phyloP scores from a whole-genome alignment of 2,113 vertebrate species.

The Podarcis muralis region DNA sequence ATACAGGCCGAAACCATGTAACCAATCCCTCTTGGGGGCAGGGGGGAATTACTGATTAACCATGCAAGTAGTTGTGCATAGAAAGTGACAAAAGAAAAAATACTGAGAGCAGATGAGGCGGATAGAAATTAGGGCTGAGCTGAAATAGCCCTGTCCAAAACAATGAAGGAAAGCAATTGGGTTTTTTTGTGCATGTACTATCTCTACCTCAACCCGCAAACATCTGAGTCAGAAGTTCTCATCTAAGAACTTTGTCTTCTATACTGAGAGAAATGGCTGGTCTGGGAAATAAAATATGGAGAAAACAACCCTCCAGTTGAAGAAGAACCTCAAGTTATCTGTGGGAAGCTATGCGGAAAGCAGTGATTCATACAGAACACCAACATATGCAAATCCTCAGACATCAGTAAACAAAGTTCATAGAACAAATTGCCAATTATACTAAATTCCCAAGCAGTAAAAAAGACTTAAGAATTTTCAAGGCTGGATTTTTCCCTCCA shows the following conservation, averaged over 20 bases:
- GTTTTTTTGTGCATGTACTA: not conserved
- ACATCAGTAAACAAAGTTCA: slow-evolving; percentile 9
- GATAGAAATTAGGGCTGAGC: not conserved
- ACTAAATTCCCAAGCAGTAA: not conserved
- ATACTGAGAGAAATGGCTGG: not conserved
- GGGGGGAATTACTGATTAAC: not conserved
- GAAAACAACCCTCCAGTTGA: not conserved
- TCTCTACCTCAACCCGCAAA: not conserved
- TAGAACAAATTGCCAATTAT: slow-evolving; percentile 23
- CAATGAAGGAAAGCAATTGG: not conserved
- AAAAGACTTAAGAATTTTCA: slow-evolving; percentile 20
- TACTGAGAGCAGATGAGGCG: not conserved
- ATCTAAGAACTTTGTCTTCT: not conserved
- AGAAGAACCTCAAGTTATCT: not conserved
- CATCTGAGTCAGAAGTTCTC: not conserved
- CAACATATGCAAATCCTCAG: not conserved
- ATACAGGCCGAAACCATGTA: not conserved
- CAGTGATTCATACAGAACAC: not conserved
- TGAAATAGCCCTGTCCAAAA: not conserved
- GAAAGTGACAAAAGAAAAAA: not conserved
- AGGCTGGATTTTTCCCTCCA: slow-evolving; percentile 8
- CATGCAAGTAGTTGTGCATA: no score
- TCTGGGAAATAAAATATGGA: not conserved
- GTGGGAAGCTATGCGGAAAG: slow-evolving; percentile 1
- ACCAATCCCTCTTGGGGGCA: not conserved